These are phyloP conservation scores for roundworm (Caenorhabditis elegans) DNA, from an alignment of 1,140 invertebrate species.

Conservation along the genomic window DNA sequence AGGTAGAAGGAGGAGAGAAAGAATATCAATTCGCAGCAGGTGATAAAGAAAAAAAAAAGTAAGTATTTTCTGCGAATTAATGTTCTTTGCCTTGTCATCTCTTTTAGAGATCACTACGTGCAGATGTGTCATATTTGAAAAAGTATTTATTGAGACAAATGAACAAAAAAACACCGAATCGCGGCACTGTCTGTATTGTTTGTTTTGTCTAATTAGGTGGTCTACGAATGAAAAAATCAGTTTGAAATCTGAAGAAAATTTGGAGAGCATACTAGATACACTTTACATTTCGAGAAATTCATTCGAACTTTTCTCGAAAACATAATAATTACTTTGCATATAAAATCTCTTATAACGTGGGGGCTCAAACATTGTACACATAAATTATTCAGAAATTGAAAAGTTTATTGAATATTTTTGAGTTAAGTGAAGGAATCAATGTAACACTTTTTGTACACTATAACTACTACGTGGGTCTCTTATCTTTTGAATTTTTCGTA, in stretches of 20 bases:
- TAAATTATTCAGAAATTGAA: too few species aligned
- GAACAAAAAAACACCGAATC: not conserved
- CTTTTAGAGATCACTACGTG: not conserved
- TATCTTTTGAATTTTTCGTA: too few species aligned
- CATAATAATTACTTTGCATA: too few species aligned
- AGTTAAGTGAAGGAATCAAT: too few species aligned
- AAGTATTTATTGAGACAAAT: not conserved
- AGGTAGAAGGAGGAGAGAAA: too few species aligned
- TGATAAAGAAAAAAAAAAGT: not conserved
- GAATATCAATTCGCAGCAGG: not conserved
- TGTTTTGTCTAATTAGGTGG: conserved; percentile 14
- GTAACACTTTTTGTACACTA: too few species aligned
- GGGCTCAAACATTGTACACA: too few species aligned
- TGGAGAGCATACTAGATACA: not conserved
- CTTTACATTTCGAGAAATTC: not conserved
- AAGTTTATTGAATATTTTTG: too few species aligned
- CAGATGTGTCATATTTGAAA: not conserved
- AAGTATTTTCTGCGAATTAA: not conserved
- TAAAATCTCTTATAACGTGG: too few species aligned
- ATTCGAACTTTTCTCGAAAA: too few species aligned
- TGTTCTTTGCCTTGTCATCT: conserved; percentile 18
- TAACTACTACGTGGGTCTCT: too few species aligned
- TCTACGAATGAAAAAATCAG: not conserved
- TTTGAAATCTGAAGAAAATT: not conserved
- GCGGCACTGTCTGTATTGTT: not conserved